These are phyloP conservation scores for Liposcelis brunnea DNA, from an alignment of 2,888 invertebrate genomes.

Conservation along the genomic window DNA sequence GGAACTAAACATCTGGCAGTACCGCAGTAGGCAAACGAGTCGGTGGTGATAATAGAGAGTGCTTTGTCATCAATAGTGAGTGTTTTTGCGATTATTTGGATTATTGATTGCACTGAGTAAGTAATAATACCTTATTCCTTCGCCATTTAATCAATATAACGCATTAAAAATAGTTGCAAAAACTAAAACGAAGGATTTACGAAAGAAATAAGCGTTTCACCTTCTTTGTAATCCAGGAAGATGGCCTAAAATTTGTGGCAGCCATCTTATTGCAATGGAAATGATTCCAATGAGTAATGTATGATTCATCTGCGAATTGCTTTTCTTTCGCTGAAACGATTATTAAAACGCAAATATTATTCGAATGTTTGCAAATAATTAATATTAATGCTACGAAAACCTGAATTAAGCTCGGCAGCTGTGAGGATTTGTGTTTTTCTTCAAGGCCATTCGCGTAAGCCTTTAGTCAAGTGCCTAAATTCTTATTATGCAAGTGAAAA, in stretches of 20 bases:
- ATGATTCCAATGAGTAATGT: neutral
- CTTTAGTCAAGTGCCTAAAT: conserved; percentile 1
- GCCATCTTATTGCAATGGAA: conserved; percentile 8
- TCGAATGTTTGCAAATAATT: too few species aligned
- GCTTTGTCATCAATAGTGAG: conserved; percentile 9
- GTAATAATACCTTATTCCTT: too few species aligned
- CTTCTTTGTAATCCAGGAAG: conserved; percentile 8
- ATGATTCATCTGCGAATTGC: too few species aligned
- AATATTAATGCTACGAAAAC: too few species aligned
- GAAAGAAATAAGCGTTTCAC: too few species aligned
- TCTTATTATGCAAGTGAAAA: conserved; percentile 6
- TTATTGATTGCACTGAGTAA: too few species aligned
- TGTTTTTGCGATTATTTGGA: conserved; percentile 1
- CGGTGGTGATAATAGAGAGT: conserved; percentile 3
- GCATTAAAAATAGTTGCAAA: too few species aligned
- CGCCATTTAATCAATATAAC: too few species aligned
- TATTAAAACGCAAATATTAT: too few species aligned
- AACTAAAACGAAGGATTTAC: too few species aligned
- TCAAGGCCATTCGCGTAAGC: conserved; percentile 7
- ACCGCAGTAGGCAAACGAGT: neutral
- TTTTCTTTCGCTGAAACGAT: too few species aligned
- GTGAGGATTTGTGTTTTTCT: neutral
- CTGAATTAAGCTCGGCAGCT: neutral
- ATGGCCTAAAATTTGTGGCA: conserved; percentile 5
- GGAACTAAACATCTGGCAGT: conserved; percentile 8